Conservation (phyloP, 2,113 vertebrate genomes). For the Oreochromis tanganicae region DNA sequence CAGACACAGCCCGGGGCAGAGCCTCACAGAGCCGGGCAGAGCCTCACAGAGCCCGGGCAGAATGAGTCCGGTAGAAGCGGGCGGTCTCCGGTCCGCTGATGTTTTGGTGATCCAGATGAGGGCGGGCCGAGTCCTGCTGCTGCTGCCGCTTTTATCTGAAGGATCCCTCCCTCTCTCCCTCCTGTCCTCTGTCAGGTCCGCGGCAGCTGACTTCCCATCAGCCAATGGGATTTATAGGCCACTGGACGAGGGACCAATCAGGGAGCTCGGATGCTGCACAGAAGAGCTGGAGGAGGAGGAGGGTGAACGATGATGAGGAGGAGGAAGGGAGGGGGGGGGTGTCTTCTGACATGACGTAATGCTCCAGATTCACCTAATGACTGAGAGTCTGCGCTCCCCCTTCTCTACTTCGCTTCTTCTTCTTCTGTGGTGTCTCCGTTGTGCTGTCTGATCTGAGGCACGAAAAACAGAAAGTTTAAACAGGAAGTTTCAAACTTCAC, state of each 20-base stretch:
- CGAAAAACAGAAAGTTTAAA: not conserved
- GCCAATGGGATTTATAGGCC: constrained; percentile 32
- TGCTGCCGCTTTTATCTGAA: constrained; percentile 18
- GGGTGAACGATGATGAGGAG: not conserved
- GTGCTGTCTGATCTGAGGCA: not conserved
- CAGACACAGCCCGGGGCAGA: not conserved
- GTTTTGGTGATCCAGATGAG: not conserved
- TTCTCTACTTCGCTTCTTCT: not conserved
- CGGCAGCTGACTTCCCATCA: constrained; percentile 17
- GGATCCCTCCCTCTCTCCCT: not conserved
- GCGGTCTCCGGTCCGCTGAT: not conserved
- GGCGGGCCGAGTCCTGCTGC: not conserved
- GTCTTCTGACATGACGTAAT: constrained; percentile 56
- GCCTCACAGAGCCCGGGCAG: not conserved
- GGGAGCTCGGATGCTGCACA: constrained; percentile 19
- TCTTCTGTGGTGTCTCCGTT: not conserved
- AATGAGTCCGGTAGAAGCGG: not conserved
- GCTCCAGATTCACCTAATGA: constrained; percentile 52
- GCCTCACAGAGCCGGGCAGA: not conserved
- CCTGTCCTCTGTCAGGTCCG: constrained; percentile 18
- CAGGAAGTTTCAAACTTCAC: not conserved
- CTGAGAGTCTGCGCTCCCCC: not conserved
- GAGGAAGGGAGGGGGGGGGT: not conserved
- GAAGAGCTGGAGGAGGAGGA: not conserved
- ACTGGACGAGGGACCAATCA: constrained; percentile 16